phyloP scores from a whole-genome alignment of 2,797 vertebrate species.

The Gallinago solitaria region DNA sequence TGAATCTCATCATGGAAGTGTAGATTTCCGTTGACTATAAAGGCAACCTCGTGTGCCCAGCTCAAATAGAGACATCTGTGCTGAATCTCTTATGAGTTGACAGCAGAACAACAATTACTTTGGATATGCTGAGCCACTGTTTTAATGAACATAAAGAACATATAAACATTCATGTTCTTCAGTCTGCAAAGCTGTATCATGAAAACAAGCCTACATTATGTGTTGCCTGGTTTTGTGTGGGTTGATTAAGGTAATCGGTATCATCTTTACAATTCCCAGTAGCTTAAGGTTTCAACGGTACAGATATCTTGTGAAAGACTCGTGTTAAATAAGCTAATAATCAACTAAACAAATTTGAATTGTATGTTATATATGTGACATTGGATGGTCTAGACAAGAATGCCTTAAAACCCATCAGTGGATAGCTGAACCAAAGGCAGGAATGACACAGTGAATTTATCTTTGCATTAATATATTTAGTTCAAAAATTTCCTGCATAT shows the following conservation, averaged over 20 bases:
- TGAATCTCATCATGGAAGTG: neutral
- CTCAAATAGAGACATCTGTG: neutral
- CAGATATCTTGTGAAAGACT: neutral
- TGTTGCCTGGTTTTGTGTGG: accelerated
- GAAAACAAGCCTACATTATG: accelerated
- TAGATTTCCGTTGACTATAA: neutral
- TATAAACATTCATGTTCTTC: neutral
- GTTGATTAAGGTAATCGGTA: neutral
- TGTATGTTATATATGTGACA: neutral
- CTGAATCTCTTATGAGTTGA: neutral
- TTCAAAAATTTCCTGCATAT: slow-evolving; percentile 47
- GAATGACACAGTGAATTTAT: neutral
- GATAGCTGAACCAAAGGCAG: neutral
- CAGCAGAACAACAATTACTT: neutral
- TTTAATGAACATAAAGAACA: neutral
- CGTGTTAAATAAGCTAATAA: neutral
- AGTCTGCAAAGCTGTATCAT: neutral
- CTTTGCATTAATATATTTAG: slow-evolving; percentile 32
- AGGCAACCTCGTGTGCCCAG: neutral
- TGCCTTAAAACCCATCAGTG: neutral
- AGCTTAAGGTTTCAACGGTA: neutral
- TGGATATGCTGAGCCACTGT: neutral
- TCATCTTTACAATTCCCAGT: neutral
- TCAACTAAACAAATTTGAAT: neutral
- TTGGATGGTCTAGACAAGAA: neutral